Evolutionary conservation across 2,888 invertebrate genomes (phyloP).

Genomic region (Dione juno): DNA sequence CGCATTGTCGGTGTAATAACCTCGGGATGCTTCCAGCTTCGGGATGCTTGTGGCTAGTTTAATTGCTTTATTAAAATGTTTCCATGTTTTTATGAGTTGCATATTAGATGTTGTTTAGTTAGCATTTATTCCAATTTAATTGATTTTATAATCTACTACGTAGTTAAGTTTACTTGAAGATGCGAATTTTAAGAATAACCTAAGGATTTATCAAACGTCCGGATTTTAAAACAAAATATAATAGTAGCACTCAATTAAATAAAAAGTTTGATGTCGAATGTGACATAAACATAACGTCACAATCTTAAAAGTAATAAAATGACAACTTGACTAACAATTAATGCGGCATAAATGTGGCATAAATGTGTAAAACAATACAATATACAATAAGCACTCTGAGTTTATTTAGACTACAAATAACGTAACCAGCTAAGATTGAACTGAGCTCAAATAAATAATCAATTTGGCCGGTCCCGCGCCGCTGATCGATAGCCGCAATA

Average conservation of each 20-base stretch:
- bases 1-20: constrained; percentile 50
- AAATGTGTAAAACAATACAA: constrained; percentile 56
- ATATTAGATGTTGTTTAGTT: neutral
- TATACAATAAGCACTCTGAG: constrained; percentile 71
- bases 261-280: neutral
- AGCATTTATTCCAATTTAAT: neutral
- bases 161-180: neutral
- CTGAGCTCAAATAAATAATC: constrained; percentile 81
- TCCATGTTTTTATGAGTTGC: neutral
- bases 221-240: neutral
- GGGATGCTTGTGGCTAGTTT: constrained; percentile 13
- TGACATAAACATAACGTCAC: neutral
- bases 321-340: constrained; percentile 9
- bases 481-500: constrained; percentile 82
- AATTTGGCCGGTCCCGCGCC: constrained; percentile 74
- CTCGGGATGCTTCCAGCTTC: constrained; percentile 12
- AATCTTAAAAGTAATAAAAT: constrained; percentile 18
- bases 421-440: constrained; percentile 72
- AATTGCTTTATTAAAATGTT: constrained; percentile 18
- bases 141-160: neutral
- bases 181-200: neutral
- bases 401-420: constrained; percentile 75
- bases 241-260: neutral
- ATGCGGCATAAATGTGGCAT: constrained; percentile 1
- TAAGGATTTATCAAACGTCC: neutral